phyloP scores from a whole-genome alignment of 2,888 invertebrate genomes.

The Nemotelus pantherinus region DNA sequence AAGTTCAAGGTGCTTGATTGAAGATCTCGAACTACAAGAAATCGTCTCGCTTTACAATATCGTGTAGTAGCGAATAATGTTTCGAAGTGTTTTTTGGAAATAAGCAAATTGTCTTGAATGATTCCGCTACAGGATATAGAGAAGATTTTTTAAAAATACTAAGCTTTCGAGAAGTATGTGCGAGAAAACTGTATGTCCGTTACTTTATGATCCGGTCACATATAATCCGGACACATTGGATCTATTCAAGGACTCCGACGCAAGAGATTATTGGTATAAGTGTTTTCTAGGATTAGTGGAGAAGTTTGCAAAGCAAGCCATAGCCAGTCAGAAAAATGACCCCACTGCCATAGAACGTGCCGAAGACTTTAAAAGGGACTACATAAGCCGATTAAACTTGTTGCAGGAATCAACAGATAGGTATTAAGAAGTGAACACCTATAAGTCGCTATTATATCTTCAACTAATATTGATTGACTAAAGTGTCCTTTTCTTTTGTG shows the following conservation, averaged over 20 bases:
- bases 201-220: slow-evolving; percentile 79
- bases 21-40: neutral
- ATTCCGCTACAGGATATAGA: neutral
- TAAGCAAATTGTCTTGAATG: neutral
- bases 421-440: slow-evolving; percentile 73
- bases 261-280: slow-evolving; percentile 90
- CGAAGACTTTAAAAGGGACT: slow-evolving; percentile 82
- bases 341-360: slow-evolving; percentile 82
- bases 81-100: neutral
- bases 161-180: slow-evolving; percentile 54
- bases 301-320: slow-evolving; percentile 86
- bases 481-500: slow-evolving; percentile 9
- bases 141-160: neutral
- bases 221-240: slow-evolving; percentile 95
- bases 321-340: slow-evolving; percentile 79
- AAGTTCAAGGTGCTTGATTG: slow-evolving; percentile 14
- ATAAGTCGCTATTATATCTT: neutral
- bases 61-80: neutral
- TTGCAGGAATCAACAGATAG: slow-evolving; percentile 53
- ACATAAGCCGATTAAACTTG: slow-evolving; percentile 75
- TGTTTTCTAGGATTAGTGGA: slow-evolving; percentile 88
- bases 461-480: neutral
- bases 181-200: slow-evolving; percentile 73
- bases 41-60: neutral
- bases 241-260: slow-evolving; percentile 84